phyloP scores from a whole-genome alignment of 1,140 invertebrate species.

The Limonius californicus region DNA sequence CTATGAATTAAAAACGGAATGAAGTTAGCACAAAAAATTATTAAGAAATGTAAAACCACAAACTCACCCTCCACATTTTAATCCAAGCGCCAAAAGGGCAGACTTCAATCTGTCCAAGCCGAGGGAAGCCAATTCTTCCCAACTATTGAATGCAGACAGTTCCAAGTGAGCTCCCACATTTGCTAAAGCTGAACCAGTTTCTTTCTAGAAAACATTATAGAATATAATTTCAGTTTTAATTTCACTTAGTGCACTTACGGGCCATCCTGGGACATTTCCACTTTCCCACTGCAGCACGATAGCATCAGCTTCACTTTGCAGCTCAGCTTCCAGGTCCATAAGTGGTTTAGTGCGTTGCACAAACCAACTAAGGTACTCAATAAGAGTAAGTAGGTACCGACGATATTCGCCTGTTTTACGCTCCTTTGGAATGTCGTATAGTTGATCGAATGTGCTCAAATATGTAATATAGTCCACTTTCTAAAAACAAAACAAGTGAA shows the following conservation, averaged over 20 bases:
- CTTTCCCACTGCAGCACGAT: constrained; percentile 86
- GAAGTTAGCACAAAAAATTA: constrained; percentile 12
- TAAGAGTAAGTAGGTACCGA: constrained; percentile 78
- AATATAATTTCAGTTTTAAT: neutral
- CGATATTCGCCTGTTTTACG: constrained; percentile 91
- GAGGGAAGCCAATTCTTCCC: constrained; percentile 94
- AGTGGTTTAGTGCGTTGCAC: constrained; percentile 86
- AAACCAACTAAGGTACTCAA: constrained; percentile 88
- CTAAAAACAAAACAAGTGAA: constrained; percentile 52
- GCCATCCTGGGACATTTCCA: constrained; percentile 92
- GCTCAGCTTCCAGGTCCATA: constrained; percentile 75
- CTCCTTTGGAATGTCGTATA: constrained; percentile 94
- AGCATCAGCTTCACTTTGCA: constrained; percentile 66
- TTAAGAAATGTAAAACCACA: neutral
- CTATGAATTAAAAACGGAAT: constrained; percentile 42
- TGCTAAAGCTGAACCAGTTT: constrained; percentile 87
- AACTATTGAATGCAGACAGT: constrained; percentile 93
- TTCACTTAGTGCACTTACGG: constrained; percentile 54
- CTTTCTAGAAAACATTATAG: constrained; percentile 63
- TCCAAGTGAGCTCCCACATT: constrained; percentile 95
- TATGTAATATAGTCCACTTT: constrained; percentile 97
- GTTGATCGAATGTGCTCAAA: constrained; percentile 88
- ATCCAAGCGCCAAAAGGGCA: constrained; percentile 91
- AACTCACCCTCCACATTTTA: constrained; percentile 93
- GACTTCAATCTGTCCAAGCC: constrained; percentile 97